Conservation (phyloP, 2,888 invertebrate genomes). For the Tridacna gigas region DNA sequence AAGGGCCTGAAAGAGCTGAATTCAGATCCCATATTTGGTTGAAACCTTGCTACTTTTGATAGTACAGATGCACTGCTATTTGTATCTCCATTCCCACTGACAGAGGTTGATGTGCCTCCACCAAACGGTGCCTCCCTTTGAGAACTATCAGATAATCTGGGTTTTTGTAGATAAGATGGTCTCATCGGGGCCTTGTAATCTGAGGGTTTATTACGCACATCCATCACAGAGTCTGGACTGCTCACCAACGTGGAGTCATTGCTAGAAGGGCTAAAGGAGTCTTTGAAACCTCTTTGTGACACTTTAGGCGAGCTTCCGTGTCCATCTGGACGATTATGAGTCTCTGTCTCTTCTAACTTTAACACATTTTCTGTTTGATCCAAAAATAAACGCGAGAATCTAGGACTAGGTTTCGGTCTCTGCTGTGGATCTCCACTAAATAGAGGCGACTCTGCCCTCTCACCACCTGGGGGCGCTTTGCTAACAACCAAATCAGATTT, state of each 20-base stretch:
- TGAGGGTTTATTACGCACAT: conserved; percentile 62
- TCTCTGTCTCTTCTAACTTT: conserved; percentile 59
- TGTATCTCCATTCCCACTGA: conserved; percentile 42
- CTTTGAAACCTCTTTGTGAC: conserved; percentile 39
- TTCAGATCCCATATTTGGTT: conserved; percentile 65
- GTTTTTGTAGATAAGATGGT: conserved; percentile 69
- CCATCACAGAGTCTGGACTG: conserved; percentile 67
- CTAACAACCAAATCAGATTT: conserved; percentile 79
- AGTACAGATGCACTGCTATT: conserved; percentile 68
- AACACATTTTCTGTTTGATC: conserved; percentile 69
- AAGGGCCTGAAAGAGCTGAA: conserved; percentile 70
- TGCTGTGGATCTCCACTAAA: conserved; percentile 32
- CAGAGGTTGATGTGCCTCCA: conserved; percentile 36
- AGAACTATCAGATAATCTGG: conserved; percentile 61
- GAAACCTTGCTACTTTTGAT: conserved; percentile 74
- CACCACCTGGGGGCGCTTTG: conserved; percentile 31
- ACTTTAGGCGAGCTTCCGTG: conserved; percentile 58
- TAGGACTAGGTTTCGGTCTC: conserved; percentile 79
- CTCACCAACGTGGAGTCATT: conserved; percentile 66
- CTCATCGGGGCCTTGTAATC: conserved; percentile 66
- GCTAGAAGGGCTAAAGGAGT: conserved; percentile 65
- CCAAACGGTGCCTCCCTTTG: conserved; percentile 54
- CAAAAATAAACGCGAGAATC: conserved; percentile 78
- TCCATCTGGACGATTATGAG: conserved; percentile 54
- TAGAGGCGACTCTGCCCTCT: conserved; percentile 47